These are phyloP conservation scores for Eudyptes chrysolophus DNA, from an alignment of 2,113 vertebrate genomes.

Conservation along the genomic window DNA sequence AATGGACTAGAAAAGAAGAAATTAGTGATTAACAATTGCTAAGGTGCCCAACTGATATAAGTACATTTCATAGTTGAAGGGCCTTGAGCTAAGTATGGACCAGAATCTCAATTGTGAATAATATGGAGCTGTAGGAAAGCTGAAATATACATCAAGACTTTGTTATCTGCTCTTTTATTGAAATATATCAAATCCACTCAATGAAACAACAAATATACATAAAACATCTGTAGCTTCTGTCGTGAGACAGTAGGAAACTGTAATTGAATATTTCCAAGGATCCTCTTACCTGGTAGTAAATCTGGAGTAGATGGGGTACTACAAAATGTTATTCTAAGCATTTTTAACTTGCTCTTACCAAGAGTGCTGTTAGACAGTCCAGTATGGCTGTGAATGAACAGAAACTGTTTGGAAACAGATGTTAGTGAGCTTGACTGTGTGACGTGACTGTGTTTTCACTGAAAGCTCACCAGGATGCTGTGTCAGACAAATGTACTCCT, in stretches of 20 bases:
- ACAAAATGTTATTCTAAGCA: background rate
- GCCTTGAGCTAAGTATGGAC: background rate
- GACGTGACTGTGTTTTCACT: background rate
- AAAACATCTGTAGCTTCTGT: background rate
- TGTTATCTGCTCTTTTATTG: background rate
- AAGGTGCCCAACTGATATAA: background rate
- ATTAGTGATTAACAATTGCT: background rate
- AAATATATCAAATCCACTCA: background rate
- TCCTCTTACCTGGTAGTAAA: background rate
- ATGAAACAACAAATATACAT: background rate
- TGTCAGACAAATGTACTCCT: background rate
- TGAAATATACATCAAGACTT: background rate
- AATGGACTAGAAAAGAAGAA: slow-evolving; percentile 22
- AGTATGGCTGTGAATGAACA: background rate
- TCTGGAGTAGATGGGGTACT: background rate
- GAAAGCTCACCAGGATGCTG: background rate
- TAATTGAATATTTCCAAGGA: background rate
- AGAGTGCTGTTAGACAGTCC: background rate
- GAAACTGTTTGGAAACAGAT: background rate
- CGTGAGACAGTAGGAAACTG: background rate
- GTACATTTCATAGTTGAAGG: slow-evolving; percentile 7
- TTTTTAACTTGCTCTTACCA: background rate
- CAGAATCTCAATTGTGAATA: background rate
- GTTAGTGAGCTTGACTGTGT: background rate
- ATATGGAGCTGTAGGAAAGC: background rate